Evolutionary conservation across 2,113 vertebrate genomes (phyloP), one percentile per base, ranked within the genome.

Genomic region (Kryptolebias marmoratus): DNA sequence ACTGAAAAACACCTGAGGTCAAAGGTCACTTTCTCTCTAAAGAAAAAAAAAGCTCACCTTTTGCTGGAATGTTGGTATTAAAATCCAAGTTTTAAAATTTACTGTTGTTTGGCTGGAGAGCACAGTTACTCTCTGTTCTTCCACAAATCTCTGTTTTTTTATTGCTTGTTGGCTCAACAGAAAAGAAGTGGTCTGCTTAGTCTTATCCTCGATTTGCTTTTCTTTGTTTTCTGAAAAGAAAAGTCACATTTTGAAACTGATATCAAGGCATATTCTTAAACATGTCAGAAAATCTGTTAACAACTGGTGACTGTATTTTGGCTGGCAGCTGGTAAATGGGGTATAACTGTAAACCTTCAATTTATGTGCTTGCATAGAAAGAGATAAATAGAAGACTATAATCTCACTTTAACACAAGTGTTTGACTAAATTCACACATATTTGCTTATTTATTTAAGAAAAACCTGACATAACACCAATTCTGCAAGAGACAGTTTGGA

Each of bases 21-120:
- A 89, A 91, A 93, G 89, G 91, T 93, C 90, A 84, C 64, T 68
- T 79, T 84, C 77, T 74, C 14, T 11, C 6, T 32, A 36, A 81
- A 64, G 36, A 5, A 47, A 68, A 87, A 72, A 82, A 75, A 70
- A 52, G 57, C 50, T 60, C 30, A 74, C 75, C 15, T 65, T 42
- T 62, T 64, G 18, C 31, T 69, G 6, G 44, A 79, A 75, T 11
- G 11, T 71, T 80, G 65, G 64, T 64, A 55, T 55, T 22, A 12
- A 55, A 44, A 8, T 80, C 65, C 72, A 77, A 78, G 45, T 76
- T 77, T 82, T 18, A 54, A 75, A 52, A 77, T 73, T 79, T 64
- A 50, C 60, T 6, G 2, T 59, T 65, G 50, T 50, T 71, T 60
- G 49, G 74, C 81, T 66, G 71, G 27, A 55, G 14, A 28, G 60